Percentiles rank a stretch among this genome's conserved stretches.
Evolutionary conservation across 2,113 vertebrate species (phyloP).

Genomic region (Petrocephalus microphthalmus): DNA sequence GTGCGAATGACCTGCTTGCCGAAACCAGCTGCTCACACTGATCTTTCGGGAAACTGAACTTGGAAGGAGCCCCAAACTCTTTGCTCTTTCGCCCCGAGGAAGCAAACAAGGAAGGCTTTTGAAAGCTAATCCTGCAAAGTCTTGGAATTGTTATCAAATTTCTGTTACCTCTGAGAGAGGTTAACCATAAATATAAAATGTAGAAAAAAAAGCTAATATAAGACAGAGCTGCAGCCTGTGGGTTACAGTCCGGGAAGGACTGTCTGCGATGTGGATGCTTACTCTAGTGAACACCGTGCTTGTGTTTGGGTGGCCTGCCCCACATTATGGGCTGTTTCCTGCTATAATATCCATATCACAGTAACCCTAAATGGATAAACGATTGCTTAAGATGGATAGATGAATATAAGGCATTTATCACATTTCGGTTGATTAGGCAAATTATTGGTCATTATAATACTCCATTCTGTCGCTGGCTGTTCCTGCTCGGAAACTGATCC

Average conservation of each 20-base stretch:
- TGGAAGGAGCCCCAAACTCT: neutral
- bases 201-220: neutral
- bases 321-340: neutral
- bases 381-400: constrained; percentile 1
- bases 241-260: neutral
- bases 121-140: neutral
- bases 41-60: neutral
- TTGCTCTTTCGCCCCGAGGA: neutral
- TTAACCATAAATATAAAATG: neutral
- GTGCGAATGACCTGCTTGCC: neutral
- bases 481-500: neutral
- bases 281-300: neutral
- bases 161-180: neutral
- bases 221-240: neutral
- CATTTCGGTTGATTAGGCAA: neutral
- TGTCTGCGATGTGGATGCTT: neutral
- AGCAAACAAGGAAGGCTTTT: neutral
- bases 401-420: neutral
- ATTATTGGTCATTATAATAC: neutral
- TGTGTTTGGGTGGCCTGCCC: neutral
- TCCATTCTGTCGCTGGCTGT: neutral
- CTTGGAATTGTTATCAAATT: neutral
- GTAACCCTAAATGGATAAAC: neutral
- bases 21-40: neutral
- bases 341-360: neutral